Evolutionary conservation across 2,797 vertebrate genomes (phyloP).

Genomic region (Cyclopterus lumpus): DNA sequence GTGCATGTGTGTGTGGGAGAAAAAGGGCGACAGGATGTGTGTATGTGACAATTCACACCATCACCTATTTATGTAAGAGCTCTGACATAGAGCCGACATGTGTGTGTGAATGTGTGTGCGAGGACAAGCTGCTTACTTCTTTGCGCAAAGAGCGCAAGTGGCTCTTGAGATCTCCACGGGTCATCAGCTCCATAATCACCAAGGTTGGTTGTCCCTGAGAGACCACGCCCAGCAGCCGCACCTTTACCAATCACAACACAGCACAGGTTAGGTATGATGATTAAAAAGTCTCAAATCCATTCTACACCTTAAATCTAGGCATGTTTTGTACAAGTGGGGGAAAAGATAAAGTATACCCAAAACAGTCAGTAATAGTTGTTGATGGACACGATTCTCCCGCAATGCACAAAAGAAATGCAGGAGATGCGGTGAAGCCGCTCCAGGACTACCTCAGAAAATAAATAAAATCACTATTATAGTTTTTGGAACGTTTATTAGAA

Average conservation of each 20-base stretch:
- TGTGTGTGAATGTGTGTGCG: background rate
- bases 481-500: background rate
- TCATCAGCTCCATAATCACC: conserved; percentile 99
- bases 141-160: conserved; percentile 94
- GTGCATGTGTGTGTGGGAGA: background rate
- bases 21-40: background rate
- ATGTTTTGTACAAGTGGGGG: background rate
- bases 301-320: background rate
- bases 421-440: background rate
- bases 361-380: background rate
- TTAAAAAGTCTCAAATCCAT: conserved; percentile 8
- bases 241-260: conserved; percentile 81
- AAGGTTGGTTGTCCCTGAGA: conserved; percentile 98
- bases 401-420: conserved; percentile 5
- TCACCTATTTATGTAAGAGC: conserved; percentile 3
- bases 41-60: conserved; percentile 15
- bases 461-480: background rate
- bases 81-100: background rate
- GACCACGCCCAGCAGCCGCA: conserved; percentile 96
- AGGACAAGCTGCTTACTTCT: conserved; percentile 84
- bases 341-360: background rate
- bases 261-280: conserved; percentile 14
- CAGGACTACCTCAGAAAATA: conserved; percentile 11
- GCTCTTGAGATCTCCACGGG: conserved; percentile 97
- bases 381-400: background rate